phyloP scores from a whole-genome alignment of 1,140 invertebrate genomes.

The Nylanderia fulva region DNA sequence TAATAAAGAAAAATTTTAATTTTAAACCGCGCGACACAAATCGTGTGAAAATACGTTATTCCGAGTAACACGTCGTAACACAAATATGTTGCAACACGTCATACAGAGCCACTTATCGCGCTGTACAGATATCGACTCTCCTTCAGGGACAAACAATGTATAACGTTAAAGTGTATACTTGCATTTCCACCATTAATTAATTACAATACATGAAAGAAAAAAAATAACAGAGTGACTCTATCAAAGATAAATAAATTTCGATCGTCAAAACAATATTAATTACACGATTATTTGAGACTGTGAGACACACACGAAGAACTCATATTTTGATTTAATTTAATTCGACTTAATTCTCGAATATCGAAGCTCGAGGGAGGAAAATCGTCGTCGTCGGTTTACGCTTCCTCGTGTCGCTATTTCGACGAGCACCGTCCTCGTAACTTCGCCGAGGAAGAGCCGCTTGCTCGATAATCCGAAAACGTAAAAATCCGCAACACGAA shows the following conservation, averaged over 20 bases:
- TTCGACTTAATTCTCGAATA: not conserved
- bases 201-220: too few species aligned
- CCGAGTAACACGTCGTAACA: not conserved
- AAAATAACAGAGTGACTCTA: too few species aligned
- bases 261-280: not conserved
- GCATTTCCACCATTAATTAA: too few species aligned
- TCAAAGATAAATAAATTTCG: too few species aligned
- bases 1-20: not conserved
- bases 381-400: not conserved
- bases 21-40: not conserved
- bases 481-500: not conserved
- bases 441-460: not conserved
- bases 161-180: not conserved
- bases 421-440: not conserved
- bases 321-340: not conserved
- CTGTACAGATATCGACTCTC: slow-evolving; percentile 29
- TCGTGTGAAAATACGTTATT: slow-evolving; percentile 1
- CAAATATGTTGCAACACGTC: not conserved
- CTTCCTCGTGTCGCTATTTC: not conserved
- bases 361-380: not conserved
- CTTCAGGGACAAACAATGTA: slow-evolving; percentile 30
- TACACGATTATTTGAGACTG: not conserved
- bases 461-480: not conserved
- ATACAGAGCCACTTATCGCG: slow-evolving; percentile 36
- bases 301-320: not conserved